These are phyloP conservation scores for Asobara japonica DNA, from an alignment of 1,140 invertebrate genomes.

Conservation along the genomic window DNA sequence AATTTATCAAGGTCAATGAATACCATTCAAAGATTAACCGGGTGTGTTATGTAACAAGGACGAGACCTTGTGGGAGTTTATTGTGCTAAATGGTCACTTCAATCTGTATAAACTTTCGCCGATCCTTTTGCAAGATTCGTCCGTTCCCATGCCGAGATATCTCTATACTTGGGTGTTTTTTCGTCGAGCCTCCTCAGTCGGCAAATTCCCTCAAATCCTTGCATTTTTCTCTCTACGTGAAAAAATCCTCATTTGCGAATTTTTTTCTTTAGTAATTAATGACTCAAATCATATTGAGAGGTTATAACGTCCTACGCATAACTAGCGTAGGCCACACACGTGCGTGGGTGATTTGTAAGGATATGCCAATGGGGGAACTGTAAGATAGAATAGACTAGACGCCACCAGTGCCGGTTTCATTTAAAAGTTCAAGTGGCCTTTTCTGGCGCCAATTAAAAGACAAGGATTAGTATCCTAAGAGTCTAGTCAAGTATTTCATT, in stretches of 20 bases:
- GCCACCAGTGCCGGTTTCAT: background rate
- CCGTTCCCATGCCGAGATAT: background rate
- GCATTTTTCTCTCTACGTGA: background rate
- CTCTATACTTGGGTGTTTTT: background rate
- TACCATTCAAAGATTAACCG: background rate
- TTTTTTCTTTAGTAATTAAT: constrained; percentile 11
- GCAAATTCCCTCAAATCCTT: background rate
- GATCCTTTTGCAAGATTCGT: background rate
- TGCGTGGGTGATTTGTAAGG: constrained; percentile 15
- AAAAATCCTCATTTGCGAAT: background rate
- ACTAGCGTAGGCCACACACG: constrained; percentile 7
- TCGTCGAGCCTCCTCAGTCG: background rate
- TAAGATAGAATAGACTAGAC: constrained; percentile 10
- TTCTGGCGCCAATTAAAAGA: constrained; percentile 10
- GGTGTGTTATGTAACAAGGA: background rate
- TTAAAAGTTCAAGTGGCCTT: background rate
- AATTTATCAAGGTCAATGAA: background rate
- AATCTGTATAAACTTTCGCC: constrained; percentile 10
- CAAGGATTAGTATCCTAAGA: background rate
- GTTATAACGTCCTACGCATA: constrained; percentile 3
- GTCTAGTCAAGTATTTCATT: background rate
- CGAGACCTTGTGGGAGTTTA: constrained; percentile 8
- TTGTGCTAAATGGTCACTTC: background rate
- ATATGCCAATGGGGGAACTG: background rate
- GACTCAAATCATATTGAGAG: constrained; percentile 20